Conservation (phyloP, 2,888 invertebrate species). For the Capitulum mitella region DNA sequence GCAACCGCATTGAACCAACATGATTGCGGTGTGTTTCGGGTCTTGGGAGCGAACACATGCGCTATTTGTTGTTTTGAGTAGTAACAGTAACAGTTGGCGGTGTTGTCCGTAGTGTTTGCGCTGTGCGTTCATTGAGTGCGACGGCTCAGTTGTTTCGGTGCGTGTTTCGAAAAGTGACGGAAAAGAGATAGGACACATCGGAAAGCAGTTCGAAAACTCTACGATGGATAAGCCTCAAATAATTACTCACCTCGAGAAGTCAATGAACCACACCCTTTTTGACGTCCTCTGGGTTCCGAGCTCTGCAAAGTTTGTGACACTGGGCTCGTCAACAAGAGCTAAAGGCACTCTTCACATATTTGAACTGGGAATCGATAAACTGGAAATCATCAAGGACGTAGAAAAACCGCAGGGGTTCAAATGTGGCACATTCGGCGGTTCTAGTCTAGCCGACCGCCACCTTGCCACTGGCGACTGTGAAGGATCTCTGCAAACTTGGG, state of each 20-base stretch:
- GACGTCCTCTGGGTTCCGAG: slow-evolving; percentile 95
- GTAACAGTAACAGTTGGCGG: too few relatives aligned
- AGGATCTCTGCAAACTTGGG: slow-evolving; percentile 47
- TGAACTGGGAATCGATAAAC: slow-evolving; percentile 65
- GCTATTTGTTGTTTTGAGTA: too few relatives aligned
- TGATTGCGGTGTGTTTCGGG: neutral
- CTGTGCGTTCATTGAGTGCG: too few relatives aligned
- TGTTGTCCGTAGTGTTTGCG: too few relatives aligned
- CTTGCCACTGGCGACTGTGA: slow-evolving; percentile 87
- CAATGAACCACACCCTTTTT: slow-evolving; percentile 57
- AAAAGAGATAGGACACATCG: too few relatives aligned
- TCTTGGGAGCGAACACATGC: too few relatives aligned
- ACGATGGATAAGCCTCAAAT: slow-evolving; percentile 35
- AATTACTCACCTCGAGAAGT: slow-evolving; percentile 32
- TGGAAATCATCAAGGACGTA: slow-evolving; percentile 61
- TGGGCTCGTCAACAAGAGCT: slow-evolving; percentile 78
- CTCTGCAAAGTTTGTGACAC: slow-evolving; percentile 81
- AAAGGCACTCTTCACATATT: slow-evolving; percentile 64
- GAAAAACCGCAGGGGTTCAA: slow-evolving; percentile 79
- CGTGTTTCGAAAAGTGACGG: too few relatives aligned
- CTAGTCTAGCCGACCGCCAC: slow-evolving; percentile 66
- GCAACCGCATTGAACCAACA: neutral
- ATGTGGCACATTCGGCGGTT: slow-evolving; percentile 88
- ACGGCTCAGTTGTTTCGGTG: too few relatives aligned
- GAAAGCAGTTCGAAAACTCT: too few relatives aligned